Conservation (phyloP, 2,888 invertebrate genomes). For the Argyra leucocephala region DNA sequence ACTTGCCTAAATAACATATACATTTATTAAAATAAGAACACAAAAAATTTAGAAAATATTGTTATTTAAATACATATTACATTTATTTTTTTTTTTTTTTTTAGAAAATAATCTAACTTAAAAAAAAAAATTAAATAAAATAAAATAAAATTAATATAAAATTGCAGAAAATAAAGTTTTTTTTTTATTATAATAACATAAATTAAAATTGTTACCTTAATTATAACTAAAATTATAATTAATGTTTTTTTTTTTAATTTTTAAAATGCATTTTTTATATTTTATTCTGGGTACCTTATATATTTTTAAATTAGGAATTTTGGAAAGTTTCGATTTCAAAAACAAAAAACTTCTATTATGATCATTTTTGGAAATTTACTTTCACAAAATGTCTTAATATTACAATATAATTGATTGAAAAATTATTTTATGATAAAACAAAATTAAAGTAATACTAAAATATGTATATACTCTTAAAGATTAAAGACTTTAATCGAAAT, state of each 20-base stretch:
- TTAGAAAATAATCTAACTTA: too few species aligned
- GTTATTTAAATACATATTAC: neutral
- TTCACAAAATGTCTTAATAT: neutral
- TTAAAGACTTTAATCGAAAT: too few species aligned
- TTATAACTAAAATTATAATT: constrained; percentile 2
- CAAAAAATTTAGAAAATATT: neutral
- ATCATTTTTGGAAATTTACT: neutral
- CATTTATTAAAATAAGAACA: neutral
- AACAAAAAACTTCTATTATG: neutral
- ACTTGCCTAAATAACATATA: too few species aligned
- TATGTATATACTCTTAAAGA: too few species aligned
- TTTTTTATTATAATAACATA: constrained; percentile 1
- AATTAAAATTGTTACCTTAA: neutral
- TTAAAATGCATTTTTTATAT: neutral
- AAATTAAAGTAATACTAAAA: too few species aligned
- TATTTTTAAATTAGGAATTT: neutral
- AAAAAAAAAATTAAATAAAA: neutral
- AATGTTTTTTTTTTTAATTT: constrained; percentile 4
- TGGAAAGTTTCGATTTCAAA: neutral
- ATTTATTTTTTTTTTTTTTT: neutral
- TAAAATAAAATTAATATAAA: constrained; percentile 1
- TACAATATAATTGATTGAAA: too few species aligned
- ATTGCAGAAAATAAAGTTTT: neutral
- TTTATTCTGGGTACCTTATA: too few species aligned
- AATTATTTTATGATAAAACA: too few species aligned